Conservation (phyloP, 2,888 invertebrate genomes). For the Entomobrya proxima region DNA sequence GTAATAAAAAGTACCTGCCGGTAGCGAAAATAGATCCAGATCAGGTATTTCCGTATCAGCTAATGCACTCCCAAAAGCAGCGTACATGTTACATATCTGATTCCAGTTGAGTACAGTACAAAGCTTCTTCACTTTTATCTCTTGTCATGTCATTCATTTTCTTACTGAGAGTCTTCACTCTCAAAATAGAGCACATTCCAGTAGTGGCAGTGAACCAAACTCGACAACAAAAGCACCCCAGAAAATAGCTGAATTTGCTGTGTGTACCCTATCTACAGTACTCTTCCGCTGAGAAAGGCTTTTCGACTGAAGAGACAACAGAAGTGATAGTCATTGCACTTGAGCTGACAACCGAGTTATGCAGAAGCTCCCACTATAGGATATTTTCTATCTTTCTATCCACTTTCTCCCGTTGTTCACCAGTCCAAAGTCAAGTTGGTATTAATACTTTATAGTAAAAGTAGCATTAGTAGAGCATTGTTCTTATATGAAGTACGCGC, state of each 20-base stretch:
- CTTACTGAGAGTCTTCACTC: neutral
- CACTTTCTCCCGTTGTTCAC: no score
- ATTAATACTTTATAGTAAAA: no score
- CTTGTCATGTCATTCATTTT: neutral
- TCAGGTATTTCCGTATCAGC: no score
- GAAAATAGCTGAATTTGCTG: neutral
- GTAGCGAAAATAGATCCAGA: no score
- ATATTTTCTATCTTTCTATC: neutral
- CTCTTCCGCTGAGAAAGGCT: neutral
- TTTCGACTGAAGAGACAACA: neutral
- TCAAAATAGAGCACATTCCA: neutral
- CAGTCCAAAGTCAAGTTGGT: neutral
- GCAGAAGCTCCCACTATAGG: neutral
- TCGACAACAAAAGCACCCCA: neutral
- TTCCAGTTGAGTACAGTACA: neutral
- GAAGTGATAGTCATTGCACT: constrained; percentile 25
- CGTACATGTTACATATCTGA: neutral
- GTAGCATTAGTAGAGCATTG: no score
- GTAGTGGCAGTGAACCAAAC: constrained; percentile 4
- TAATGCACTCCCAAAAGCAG: neutral
- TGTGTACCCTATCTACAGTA: neutral
- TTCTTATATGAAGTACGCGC: neutral
- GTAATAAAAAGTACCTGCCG: no score
- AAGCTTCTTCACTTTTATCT: neutral
- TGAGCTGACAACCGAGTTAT: neutral